Conservation (phyloP, 2,888 invertebrate genomes). For the Pandemis corylana region DNA sequence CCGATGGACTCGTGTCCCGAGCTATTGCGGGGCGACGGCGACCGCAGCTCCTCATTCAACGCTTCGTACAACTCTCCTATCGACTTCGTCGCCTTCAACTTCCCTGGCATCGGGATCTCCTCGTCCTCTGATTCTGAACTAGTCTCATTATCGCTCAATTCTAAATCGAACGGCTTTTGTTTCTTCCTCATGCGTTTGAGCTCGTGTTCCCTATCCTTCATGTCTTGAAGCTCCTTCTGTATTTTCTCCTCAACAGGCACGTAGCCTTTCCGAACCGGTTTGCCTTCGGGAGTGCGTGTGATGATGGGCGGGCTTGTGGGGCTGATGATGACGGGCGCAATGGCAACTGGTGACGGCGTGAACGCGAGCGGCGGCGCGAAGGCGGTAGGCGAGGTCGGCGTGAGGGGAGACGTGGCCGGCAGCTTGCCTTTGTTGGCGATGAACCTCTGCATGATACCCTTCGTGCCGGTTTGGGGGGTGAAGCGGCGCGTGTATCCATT, state of each 20-base stretch:
- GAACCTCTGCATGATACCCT: conserved; percentile 94
- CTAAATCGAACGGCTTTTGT: conserved; percentile 86
- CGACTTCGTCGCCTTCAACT: conserved; percentile 87
- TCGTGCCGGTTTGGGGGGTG: conserved; percentile 87
- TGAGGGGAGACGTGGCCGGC: conserved; percentile 63
- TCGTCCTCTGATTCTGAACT: conserved; percentile 85
- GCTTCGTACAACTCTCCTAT: conserved; percentile 88
- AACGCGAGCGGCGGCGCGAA: conserved; percentile 60
- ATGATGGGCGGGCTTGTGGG: conserved; percentile 73
- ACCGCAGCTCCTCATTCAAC: conserved; percentile 75
- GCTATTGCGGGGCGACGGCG: conserved; percentile 77
- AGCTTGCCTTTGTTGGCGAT: conserved; percentile 92
- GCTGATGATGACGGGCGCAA: conserved; percentile 54
- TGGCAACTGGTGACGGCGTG: conserved; percentile 61
- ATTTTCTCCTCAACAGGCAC: conserved; percentile 95
- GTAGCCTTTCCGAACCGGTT: conserved; percentile 89
- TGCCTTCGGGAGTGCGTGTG: conserved; percentile 85
- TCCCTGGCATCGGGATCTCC: conserved; percentile 85
- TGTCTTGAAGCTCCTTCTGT: conserved; percentile 93
- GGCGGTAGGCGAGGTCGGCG: conserved; percentile 59
- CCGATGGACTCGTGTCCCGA: conserved; percentile 77
- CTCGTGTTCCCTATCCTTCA: conserved; percentile 92
- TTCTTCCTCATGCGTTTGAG: conserved; percentile 88
- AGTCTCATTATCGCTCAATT: conserved; percentile 85
- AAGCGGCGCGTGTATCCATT: conserved; percentile 86